These are phyloP conservation scores for Metalampra italica DNA, from an alignment of 2,888 invertebrate species.

Conservation along the genomic window DNA sequence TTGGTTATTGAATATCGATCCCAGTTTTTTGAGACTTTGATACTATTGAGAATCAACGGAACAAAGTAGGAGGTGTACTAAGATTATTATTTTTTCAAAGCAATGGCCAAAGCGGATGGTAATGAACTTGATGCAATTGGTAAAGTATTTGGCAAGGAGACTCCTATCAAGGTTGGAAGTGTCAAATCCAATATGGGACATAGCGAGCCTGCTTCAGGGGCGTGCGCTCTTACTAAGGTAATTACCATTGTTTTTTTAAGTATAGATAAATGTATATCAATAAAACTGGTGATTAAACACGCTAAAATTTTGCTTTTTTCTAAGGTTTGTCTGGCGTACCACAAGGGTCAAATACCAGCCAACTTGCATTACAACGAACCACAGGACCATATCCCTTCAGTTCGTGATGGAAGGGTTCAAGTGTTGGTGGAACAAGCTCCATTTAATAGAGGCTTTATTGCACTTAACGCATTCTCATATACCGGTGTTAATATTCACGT, in stretches of 20 bases:
- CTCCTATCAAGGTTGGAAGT: constrained; percentile 69
- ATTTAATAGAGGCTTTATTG: constrained; percentile 32
- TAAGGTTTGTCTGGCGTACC: constrained; percentile 41
- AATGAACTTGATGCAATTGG: constrained; percentile 80
- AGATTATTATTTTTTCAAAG: constrained; percentile 22
- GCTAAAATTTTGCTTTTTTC: not conserved
- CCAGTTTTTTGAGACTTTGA: too few relatives aligned
- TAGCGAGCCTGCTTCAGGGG: constrained; percentile 47
- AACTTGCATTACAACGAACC: constrained; percentile 41
- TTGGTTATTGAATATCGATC: too few relatives aligned
- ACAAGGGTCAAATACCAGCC: constrained; percentile 35
- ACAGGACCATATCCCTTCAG: constrained; percentile 24
- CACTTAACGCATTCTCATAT: constrained; percentile 42
- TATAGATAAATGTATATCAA: too few relatives aligned
- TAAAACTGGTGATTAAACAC: not conserved
- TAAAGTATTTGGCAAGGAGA: constrained; percentile 64
- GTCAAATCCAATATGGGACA: constrained; percentile 59
- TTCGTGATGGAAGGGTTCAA: constrained; percentile 32
- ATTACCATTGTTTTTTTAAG: too few relatives aligned
- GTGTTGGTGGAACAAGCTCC: constrained; percentile 30
- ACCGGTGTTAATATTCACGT: constrained; percentile 45
- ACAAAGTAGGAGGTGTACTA: too few relatives aligned
- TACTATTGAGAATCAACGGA: too few relatives aligned
- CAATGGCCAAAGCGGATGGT: constrained; percentile 79
- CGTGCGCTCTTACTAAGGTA: constrained; percentile 78